Evolutionary conservation across 2,113 vertebrate genomes (phyloP), one percentile per base, ranked within the genome.

Genomic region (Choloepus hoffmanni): DNA sequence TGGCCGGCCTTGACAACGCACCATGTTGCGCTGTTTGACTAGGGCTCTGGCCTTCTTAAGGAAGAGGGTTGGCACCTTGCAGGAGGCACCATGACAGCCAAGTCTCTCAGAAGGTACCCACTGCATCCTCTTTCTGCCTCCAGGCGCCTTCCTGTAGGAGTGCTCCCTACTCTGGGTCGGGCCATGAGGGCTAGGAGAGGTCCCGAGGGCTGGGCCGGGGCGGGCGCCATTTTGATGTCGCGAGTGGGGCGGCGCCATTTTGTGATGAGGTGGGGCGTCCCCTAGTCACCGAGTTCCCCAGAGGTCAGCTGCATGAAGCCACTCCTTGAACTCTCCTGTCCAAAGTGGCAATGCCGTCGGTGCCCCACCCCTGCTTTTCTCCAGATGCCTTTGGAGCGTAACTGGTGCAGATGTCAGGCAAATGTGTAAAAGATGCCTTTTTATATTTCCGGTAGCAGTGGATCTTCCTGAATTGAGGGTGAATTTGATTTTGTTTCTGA

Each of bases 41-140:
- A 99, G 91, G 79, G 89, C 86, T n/a, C 6, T 99, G 8, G 97
- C 98, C 68, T 99, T 98, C 12, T 76, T 99, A 45, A 99, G 99
- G 98, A 98, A 98, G 33, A 97, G 86, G 0, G 98, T 63, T 0
- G 98, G 96, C 0, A 84, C 62, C 1, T 97, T 95, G 0, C 93
- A 74, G 26, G 94, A 74, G 0, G 73, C 0, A 5, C 15, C 1
- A 21, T 53, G 53, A 0, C 23, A 62, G 70, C 9, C 2, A 5
- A 68, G 18, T 2, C 70, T 81, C 45, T 36, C 0, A 1, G 45
- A 96, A 96, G 98, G 98, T 98, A 91, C 11, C 58, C 4, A 16
- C 14, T 36, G 89, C 28, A 26, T 73, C 33, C 18, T 36, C 40
- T 67, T 11, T 15, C 9, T 10, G 9, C 70, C 13, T 63, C 60